Conservation (phyloP, 2,888 invertebrate genomes). For the Tipula vernalis region DNA sequence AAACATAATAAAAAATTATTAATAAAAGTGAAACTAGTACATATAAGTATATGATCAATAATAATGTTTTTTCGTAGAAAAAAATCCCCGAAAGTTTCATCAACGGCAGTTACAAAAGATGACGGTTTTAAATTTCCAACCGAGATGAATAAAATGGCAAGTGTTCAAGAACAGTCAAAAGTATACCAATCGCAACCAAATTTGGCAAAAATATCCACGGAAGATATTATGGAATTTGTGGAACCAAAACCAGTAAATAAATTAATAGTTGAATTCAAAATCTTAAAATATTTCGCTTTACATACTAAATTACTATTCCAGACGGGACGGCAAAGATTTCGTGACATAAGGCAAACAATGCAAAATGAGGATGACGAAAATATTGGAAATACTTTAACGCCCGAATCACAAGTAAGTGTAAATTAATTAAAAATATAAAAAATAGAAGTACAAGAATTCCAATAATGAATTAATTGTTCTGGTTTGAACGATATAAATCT, state of each 20-base stretch:
- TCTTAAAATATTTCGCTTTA: background rate
- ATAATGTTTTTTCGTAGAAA: constrained; percentile 15
- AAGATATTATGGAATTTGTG: constrained; percentile 19
- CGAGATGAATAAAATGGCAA: constrained; percentile 19
- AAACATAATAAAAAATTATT: background rate
- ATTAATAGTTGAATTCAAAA: constrained; percentile 18
- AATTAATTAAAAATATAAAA: background rate
- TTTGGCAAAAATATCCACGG: background rate
- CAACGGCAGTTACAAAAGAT: constrained; percentile 18
- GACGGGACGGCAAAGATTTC: constrained; percentile 59
- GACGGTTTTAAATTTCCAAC: constrained; percentile 31
- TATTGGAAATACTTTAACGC: constrained; percentile 51
- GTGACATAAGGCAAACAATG: constrained; percentile 73
- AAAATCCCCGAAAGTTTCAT: constrained; percentile 16
- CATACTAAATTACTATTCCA: constrained; percentile 18
- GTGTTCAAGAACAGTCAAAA: constrained; percentile 13
- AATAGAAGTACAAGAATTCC: too few relatives aligned
- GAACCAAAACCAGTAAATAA: constrained; percentile 32
- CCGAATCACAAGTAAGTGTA: constrained; percentile 52
- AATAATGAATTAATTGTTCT: background rate
- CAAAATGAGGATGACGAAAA: constrained; percentile 77
- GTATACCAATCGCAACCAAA: constrained; percentile 18
- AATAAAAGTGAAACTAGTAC: background rate
- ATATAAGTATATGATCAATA: background rate
- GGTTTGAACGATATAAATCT: background rate